These are phyloP conservation scores for Monomorium pharaonis DNA, from an alignment of 1,140 invertebrate genomes.

Conservation along the genomic window DNA sequence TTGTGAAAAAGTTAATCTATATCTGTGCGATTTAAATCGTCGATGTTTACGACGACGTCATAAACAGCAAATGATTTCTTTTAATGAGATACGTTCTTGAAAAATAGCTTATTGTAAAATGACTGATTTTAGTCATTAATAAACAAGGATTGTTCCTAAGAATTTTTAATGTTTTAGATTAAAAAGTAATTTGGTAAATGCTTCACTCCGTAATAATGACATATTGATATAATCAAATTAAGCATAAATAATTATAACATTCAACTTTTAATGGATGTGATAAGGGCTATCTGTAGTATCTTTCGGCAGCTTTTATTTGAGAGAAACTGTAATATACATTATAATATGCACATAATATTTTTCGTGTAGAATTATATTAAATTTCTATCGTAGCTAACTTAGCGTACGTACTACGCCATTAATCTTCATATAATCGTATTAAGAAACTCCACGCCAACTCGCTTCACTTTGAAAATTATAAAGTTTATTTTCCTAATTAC, in stretches of 20 bases:
- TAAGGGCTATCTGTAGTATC: neutral
- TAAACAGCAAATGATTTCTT: neutral
- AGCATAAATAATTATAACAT: neutral
- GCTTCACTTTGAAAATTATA: neutral
- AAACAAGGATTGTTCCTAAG: neutral
- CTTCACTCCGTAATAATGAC: neutral
- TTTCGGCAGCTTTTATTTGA: neutral
- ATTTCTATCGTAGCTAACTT: neutral
- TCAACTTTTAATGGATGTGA: neutral
- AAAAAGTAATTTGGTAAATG: neutral
- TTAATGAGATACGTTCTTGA: neutral
- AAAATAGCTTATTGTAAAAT: neutral
- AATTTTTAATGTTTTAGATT: conserved; percentile 26
- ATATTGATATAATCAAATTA: neutral
- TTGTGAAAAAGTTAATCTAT: neutral
- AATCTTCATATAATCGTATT: neutral
- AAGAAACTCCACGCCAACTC: neutral
- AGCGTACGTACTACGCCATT: neutral
- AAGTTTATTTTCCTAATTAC: neutral
- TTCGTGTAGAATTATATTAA: neutral
- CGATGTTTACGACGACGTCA: neutral
- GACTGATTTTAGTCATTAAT: conserved; percentile 5
- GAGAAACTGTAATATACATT: neutral
- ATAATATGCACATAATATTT: neutral
- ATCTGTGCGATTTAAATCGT: neutral